Percentiles rank a stretch among this genome's conserved stretches.
Conservation (phyloP, 1,140 invertebrate genomes). For the Nixonia krombeini region DNA sequence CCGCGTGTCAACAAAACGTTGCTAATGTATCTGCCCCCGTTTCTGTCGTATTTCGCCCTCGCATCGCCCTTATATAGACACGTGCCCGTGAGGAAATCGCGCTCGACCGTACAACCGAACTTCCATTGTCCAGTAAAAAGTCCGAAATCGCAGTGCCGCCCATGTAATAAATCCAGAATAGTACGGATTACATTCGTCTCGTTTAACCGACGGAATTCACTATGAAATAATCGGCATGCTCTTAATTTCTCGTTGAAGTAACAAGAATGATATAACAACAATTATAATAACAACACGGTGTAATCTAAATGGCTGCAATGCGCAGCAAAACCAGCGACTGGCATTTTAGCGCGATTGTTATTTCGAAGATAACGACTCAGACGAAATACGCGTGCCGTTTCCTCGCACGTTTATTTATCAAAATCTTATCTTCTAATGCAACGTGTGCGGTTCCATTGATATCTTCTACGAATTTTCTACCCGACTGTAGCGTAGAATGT, state of each 20-base stretch:
- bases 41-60: constrained; percentile 9
- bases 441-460: constrained; percentile 43
- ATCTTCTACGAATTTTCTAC: constrained; percentile 34
- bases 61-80: background rate
- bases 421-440: constrained; percentile 44
- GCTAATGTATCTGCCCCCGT: constrained; percentile 53
- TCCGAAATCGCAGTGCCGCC: too few relatives aligned
- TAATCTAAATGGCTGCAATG: background rate
- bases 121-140: too few relatives aligned
- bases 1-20: constrained; percentile 66
- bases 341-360: constrained; percentile 24
- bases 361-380: constrained; percentile 36
- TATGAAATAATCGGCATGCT: too few relatives aligned
- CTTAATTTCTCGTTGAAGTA: too few relatives aligned
- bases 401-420: constrained; percentile 46
- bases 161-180: too few relatives aligned
- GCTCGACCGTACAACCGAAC: too few relatives aligned
- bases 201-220: too few relatives aligned
- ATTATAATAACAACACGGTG: background rate
- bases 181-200: too few relatives aligned
- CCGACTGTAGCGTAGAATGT: background rate
- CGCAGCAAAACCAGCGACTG: constrained; percentile 6
- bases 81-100: too few relatives aligned
- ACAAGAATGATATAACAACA: too few relatives aligned
- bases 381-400: constrained; percentile 34